Conservation (phyloP, 2,888 invertebrate genomes). For the Oasisia sp. region DNA sequence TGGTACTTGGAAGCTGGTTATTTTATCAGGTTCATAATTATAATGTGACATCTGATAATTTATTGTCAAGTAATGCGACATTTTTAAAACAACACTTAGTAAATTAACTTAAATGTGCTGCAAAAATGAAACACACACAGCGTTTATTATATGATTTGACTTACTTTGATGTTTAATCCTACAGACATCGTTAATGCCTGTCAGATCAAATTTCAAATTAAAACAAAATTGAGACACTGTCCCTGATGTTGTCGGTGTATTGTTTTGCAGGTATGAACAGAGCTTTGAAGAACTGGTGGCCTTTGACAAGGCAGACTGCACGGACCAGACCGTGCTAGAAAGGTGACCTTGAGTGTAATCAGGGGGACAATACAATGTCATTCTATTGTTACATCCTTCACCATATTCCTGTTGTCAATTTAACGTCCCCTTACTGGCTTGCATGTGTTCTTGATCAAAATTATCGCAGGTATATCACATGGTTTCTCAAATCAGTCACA, state of each 20-base stretch:
- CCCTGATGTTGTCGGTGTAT: not conserved
- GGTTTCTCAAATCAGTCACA: not conserved
- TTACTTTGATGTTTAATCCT: no score
- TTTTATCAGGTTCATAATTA: no score
- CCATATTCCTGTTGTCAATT: not conserved
- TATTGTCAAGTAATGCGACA: no score
- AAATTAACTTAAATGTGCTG: no score
- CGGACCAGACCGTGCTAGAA: constrained; percentile 29
- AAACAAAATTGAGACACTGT: not conserved
- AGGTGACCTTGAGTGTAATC: constrained; percentile 38
- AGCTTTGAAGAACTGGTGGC: constrained; percentile 95
- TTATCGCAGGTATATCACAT: not conserved
- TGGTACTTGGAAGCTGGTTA: no score
- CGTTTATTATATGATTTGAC: no score
- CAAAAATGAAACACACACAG: no score
- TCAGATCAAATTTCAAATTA: no score
- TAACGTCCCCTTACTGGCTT: not conserved
- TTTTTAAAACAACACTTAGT: no score
- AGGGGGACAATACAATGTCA: not conserved
- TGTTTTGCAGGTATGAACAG: constrained; percentile 76
- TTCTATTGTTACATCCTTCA: not conserved
- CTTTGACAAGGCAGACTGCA: constrained; percentile 79
- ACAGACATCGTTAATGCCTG: no score
- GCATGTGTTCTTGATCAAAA: not conserved
- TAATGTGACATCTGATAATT: no score